A percentile compares a stretch with the other conserved stretches of the same genome.
Evolutionary conservation across 2,797 vertebrate genomes (phyloP).

Genomic region (Pangasius krempfi): DNA sequence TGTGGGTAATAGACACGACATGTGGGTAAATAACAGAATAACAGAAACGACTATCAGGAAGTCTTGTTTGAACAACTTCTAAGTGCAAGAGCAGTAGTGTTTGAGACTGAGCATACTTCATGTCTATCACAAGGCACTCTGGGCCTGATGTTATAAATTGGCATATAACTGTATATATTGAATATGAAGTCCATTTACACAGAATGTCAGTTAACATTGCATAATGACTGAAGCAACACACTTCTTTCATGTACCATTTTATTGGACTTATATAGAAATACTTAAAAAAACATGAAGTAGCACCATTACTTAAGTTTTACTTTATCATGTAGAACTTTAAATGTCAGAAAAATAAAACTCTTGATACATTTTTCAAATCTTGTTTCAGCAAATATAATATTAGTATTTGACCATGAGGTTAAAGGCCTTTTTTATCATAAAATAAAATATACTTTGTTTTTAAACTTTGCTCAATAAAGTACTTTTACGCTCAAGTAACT

Average conservation of each 20-base stretch:
- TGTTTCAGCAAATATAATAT: slow-evolving; percentile 99
- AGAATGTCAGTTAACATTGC: not conserved
- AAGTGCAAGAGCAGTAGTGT: not conserved
- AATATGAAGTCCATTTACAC: not conserved
- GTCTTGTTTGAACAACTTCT: not conserved
- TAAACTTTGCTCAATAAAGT: slow-evolving; percentile 99
- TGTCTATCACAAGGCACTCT: not conserved
- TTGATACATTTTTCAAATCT: slow-evolving; percentile 99
- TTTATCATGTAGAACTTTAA: slow-evolving; percentile 99
- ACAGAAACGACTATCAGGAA: not conserved
- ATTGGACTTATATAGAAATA: slow-evolving; percentile 99
- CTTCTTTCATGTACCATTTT: slow-evolving; percentile 87
- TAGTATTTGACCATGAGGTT: slow-evolving; percentile 99
- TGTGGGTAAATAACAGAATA: not conserved
- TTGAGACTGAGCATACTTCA: too few relatives aligned
- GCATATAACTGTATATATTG: not conserved
- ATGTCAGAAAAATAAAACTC: slow-evolving; percentile 99
- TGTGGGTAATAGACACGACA: not conserved
- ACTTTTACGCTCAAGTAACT: slow-evolving; percentile 99
- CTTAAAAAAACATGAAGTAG: slow-evolving; percentile 99
- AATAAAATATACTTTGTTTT: slow-evolving; percentile 99
- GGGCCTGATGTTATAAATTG: not conserved
- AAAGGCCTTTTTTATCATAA: slow-evolving; percentile 99
- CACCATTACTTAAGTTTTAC: slow-evolving; percentile 99
- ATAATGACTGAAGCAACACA: slow-evolving; percentile 65